Evolutionary conservation across 2,888 invertebrate genomes (phyloP), one percentile per base, ranked within the genome.

Genomic region (Drosophila bunnanda): DNA sequence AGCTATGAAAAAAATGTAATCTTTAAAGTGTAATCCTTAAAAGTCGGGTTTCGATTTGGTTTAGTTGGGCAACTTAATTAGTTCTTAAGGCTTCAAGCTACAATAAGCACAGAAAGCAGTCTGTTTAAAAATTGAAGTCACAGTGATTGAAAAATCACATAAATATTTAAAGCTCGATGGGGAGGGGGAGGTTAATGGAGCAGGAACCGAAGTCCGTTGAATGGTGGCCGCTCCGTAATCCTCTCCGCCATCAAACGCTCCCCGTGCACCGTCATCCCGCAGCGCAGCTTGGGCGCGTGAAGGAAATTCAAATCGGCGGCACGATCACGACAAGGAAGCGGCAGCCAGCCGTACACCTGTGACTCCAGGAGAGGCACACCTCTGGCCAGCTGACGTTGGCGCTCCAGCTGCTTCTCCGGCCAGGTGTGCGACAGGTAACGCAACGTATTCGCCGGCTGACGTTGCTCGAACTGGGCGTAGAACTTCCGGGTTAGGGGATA

Each of bases 291-390:
- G 4, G 91, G 90, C 28, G 90, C 91, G 46, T 79, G 79, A 4
- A 91, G 61, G 32, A 78, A 84, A 73, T 90, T 91, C 9, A 91
- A 76, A 64, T 85, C 77, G 30, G 66, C 72, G 10, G 86, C 50
- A 15, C 64, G 65, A 15, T 82, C 70, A 1, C 48, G 66, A 10
- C 73, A 70, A 32, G 76, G 72, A 6, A 75, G 36, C n/a, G 91
- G 91, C 57, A 90, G 61, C 92, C 92, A 92, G 25, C 92, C 92
- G 34, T 91, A 91, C 5, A 79, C 80, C 72, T 91, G 90, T 8
- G 90, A 91, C 69, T 91, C 91, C 20, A 91, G 75, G 7, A 85
- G 22, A 4, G 91, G 91, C 36, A 82, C 68, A 12, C 77, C 80
- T 13, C 55, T 6, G 0, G 28, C 36, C 25, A 77, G 60, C 12